These are phyloP conservation scores for Caenorhabditis angaria DNA, from an alignment of 2,888 invertebrate species.

Conservation along the genomic window DNA sequence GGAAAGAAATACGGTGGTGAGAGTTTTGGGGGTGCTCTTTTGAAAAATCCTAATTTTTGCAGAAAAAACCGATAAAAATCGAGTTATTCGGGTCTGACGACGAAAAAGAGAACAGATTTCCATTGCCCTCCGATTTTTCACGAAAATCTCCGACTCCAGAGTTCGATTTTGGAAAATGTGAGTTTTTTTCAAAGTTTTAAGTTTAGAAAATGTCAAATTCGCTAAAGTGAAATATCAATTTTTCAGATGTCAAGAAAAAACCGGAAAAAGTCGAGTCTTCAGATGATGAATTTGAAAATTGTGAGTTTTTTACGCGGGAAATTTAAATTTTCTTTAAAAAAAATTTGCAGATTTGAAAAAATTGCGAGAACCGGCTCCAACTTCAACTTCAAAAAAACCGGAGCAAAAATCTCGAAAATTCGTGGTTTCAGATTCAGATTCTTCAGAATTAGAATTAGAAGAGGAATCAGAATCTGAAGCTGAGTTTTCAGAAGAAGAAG, in stretches of 20 bases:
- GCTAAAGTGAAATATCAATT: too few species aligned
- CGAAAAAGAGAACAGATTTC: conserved; percentile 32
- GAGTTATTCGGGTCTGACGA: conserved; percentile 3
- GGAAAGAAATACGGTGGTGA: neutral
- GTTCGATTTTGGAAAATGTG: neutral
- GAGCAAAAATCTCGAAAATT: conserved; percentile 12
- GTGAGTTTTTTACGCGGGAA: neutral
- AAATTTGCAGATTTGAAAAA: conserved; percentile 9
- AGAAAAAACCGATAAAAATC: neutral
- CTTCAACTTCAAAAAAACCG: conserved; percentile 12
- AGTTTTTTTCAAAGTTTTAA: too few species aligned
- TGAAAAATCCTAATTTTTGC: too few species aligned
- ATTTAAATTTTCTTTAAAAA: neutral
- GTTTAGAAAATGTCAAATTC: too few species aligned
- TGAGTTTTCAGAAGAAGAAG: conserved; percentile 7
- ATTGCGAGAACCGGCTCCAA: conserved; percentile 4
- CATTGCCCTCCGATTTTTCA: too few species aligned
- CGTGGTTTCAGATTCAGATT: conserved; percentile 25
- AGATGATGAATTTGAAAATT: conserved; percentile 8
- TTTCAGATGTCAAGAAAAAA: too few species aligned
- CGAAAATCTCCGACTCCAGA: neutral
- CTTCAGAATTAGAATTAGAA: conserved; percentile 15
- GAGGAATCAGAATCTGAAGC: conserved; percentile 1
- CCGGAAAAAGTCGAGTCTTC: neutral
- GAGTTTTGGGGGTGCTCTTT: neutral